These are phyloP conservation scores for Tarsius wallacei DNA, from an alignment of 2,797 vertebrate genomes.

Conservation along the genomic window DNA sequence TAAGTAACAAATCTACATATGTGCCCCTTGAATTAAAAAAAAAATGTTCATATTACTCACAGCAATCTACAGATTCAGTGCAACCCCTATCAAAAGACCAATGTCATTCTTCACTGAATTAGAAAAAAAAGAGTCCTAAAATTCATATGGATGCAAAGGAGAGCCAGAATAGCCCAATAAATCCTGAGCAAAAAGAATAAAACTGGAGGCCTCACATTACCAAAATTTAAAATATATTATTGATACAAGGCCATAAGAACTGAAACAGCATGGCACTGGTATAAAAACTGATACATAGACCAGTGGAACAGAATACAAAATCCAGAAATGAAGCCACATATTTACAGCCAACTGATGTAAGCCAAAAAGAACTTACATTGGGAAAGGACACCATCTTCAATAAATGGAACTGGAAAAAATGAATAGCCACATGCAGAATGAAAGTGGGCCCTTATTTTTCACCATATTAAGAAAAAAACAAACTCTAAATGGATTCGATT, in stretches of 20 bases:
- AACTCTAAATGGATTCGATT: not conserved
- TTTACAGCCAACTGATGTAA: not conserved
- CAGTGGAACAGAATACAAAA: not conserved
- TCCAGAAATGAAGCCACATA: not conserved
- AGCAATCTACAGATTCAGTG: not conserved
- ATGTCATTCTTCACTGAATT: not conserved
- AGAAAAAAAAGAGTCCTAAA: not conserved
- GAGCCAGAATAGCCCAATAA: not conserved
- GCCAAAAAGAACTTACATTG: not conserved
- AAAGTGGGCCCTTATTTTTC: not conserved
- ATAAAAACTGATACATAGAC: not conserved
- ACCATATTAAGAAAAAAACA: not conserved
- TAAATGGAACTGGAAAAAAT: not conserved
- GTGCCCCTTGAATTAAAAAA: too few relatives aligned
- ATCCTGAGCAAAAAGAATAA: not conserved
- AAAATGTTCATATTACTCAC: not conserved
- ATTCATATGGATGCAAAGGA: not conserved
- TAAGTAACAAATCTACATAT: too few relatives aligned
- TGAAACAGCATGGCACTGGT: not conserved
- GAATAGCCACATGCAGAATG: not conserved
- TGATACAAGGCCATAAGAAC: not conserved
- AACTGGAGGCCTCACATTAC: not conserved
- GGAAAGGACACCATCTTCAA: not conserved
- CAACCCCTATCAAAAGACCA: not conserved
- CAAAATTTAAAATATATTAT: not conserved